Evolutionary conservation across 2,888 invertebrate species (phyloP).

Genomic region (Erebia epiphron): DNA sequence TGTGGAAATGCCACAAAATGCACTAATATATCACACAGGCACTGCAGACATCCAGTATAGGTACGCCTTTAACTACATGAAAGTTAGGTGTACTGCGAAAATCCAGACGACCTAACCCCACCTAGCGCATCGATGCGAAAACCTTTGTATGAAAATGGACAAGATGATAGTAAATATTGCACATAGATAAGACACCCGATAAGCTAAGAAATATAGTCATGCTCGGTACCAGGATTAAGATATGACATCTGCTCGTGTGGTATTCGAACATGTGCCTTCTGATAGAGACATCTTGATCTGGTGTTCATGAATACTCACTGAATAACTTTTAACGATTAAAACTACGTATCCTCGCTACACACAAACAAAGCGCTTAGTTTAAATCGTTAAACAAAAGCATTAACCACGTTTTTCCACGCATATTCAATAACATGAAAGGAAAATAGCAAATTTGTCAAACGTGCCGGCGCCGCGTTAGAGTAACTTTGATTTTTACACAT

Average conservation of each 20-base stretch:
- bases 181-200: slow-evolving; percentile 36
- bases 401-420: slow-evolving; percentile 58
- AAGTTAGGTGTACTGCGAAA: slow-evolving; percentile 38
- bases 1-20: slow-evolving; percentile 19
- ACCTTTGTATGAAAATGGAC: slow-evolving; percentile 41
- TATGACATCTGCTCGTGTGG: slow-evolving; percentile 56
- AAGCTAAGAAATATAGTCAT: slow-evolving; percentile 45
- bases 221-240: slow-evolving; percentile 47
- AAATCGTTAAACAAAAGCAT: slow-evolving; percentile 45
- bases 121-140: slow-evolving; percentile 58
- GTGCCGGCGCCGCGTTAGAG: slow-evolving; percentile 76
- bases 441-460: slow-evolving; percentile 75
- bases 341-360: slow-evolving; percentile 48
- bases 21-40: slow-evolving; percentile 26
- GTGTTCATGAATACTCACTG: slow-evolving; percentile 57
- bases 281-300: slow-evolving; percentile 69
- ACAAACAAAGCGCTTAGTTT: slow-evolving; percentile 47
- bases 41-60: slow-evolving; percentile 32
- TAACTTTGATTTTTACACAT: slow-evolving; percentile 71
- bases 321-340: slow-evolving; percentile 55
- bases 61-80: slow-evolving; percentile 39
- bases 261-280: slow-evolving; percentile 75
- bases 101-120: slow-evolving; percentile 70
- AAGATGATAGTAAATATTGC: slow-evolving; percentile 23
- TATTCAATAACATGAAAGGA: slow-evolving; percentile 61